Evolutionary conservation across 2,113 vertebrate species (phyloP).

Genomic region (Callocephalon fimbriatum): DNA sequence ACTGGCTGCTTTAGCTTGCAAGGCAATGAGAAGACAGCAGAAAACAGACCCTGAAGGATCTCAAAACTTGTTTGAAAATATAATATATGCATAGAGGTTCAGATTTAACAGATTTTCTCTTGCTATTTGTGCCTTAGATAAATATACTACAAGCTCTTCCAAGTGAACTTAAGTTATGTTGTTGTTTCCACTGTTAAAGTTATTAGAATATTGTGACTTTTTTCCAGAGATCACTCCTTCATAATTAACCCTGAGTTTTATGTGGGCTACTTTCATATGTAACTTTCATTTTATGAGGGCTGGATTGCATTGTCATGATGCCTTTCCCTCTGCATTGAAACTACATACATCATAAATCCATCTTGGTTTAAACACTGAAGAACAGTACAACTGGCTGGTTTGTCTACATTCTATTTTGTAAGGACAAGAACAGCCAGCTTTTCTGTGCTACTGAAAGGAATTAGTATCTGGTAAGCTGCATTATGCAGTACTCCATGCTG

Average conservation of each 20-base stretch:
- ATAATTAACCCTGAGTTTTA: not conserved
- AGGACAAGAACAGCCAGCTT: not conserved
- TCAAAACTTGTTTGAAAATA: not conserved
- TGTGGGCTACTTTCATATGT: not conserved
- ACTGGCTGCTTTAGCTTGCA: not conserved
- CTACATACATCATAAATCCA: not conserved
- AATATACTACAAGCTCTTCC: not conserved
- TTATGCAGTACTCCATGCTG: not conserved
- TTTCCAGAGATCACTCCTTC: not conserved
- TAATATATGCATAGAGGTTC: not conserved
- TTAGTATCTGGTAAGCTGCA: not conserved
- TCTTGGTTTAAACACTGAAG: not conserved
- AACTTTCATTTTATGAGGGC: not conserved
- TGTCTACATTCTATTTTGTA: not conserved
- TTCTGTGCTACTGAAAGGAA: not conserved
- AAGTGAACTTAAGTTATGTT: not conserved
- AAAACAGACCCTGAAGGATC: not conserved
- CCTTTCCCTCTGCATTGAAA: not conserved
- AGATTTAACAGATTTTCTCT: not conserved
- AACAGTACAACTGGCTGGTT: not conserved
- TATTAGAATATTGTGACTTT: not conserved
- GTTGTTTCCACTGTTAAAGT: not conserved
- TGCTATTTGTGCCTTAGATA: not conserved
- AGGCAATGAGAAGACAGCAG: not conserved
- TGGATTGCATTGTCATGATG: not conserved